These are phyloP conservation scores for Acanthurus lineatus DNA, from an alignment of 2,797 vertebrate genomes.

Conservation along the genomic window DNA sequence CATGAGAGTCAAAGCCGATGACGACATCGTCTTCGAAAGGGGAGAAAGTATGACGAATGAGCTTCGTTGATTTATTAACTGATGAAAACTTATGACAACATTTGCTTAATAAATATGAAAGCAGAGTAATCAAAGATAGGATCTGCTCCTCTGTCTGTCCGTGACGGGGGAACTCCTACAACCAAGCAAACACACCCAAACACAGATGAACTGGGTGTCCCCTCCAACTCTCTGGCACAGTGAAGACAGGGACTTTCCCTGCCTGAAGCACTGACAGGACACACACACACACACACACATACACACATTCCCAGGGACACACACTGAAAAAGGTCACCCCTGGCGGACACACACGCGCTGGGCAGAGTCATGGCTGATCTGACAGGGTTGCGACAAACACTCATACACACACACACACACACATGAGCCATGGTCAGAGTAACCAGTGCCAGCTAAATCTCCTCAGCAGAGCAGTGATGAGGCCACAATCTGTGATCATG, in stretches of 20 bases:
- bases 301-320: conserved; percentile 29
- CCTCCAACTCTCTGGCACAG: conserved; percentile 50
- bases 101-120: conserved; percentile 7
- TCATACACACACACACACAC: conserved; percentile 40
- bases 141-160: not conserved
- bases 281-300: conserved; percentile 37
- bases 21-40: too few species aligned
- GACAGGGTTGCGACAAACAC: conserved; percentile 66
- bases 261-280: conserved; percentile 63
- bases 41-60: not conserved
- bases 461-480: conserved; percentile 67
- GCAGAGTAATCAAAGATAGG: not conserved
- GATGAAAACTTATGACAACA: conserved; percentile 2
- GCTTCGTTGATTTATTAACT: not conserved
- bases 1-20: not conserved
- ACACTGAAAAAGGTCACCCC: conserved; percentile 63
- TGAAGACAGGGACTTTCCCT: conserved; percentile 74
- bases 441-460: conserved; percentile 72
- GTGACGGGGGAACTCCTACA: conserved; percentile 56
- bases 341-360: conserved; percentile 54
- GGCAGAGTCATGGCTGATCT: conserved; percentile 69
- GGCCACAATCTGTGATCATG: conserved; percentile 80
- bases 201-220: conserved; percentile 65
- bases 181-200: conserved; percentile 45
- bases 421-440: conserved; percentile 46